Conservation (phyloP, 2,888 invertebrate species). For the Lamellibrachia columna region DNA sequence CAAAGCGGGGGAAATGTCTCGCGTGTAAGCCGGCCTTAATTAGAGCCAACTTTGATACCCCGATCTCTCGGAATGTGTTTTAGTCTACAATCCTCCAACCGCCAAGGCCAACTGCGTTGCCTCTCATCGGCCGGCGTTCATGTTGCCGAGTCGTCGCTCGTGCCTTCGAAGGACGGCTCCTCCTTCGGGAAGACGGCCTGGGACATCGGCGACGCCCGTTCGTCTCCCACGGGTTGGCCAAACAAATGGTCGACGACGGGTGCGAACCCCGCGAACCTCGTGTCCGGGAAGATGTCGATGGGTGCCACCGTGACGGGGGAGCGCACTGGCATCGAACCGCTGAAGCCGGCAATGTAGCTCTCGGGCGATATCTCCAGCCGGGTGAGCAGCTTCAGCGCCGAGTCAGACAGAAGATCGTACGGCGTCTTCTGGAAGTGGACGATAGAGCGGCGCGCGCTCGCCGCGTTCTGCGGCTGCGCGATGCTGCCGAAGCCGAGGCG, state of each 20-base stretch:
- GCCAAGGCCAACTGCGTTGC: no score
- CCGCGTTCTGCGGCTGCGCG: constrained; percentile 25
- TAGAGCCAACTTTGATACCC: no score
- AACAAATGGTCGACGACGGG: background rate
- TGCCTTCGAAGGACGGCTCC: background rate
- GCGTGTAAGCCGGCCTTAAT: no score
- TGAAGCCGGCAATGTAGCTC: constrained; percentile 33
- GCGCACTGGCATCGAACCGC: background rate
- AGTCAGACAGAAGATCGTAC: constrained; percentile 28
- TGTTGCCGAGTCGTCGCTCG: background rate
- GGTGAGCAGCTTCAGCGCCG: constrained; percentile 26
- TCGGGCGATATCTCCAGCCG: constrained; percentile 29
- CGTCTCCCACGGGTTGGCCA: background rate
- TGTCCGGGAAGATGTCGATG: background rate
- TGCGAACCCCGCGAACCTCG: background rate
- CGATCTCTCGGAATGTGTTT: no score
- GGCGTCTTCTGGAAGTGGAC: constrained; percentile 36
- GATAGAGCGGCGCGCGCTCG: constrained; percentile 33
- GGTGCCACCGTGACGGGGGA: background rate
- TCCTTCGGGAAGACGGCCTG: background rate
- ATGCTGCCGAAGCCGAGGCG: constrained; percentile 37
- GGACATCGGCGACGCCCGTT: background rate
- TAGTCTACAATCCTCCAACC: no score
- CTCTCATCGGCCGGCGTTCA: background rate
- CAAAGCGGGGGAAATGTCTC: no score